Conservation (phyloP, 1,140 invertebrate species). For the Solenopsis fugax region DNA sequence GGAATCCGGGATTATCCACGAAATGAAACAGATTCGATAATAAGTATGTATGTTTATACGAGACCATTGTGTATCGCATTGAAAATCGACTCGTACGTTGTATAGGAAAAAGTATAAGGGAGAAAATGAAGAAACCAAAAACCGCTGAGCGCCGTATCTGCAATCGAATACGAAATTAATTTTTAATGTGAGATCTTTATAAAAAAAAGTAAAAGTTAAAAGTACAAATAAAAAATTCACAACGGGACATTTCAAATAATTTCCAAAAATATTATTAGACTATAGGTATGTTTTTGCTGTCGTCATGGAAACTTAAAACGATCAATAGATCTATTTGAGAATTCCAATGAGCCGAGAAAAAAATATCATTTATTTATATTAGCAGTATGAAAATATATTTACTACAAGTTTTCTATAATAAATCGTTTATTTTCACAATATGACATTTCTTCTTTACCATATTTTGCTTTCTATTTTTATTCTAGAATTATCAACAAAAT, state of each 20-base stretch:
- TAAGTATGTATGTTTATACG: conserved; percentile 65
- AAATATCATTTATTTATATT: background rate
- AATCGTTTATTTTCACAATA: background rate
- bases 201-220: background rate
- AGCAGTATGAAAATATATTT: background rate
- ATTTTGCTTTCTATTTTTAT: conserved; percentile 3
- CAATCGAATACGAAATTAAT: conserved; percentile 4
- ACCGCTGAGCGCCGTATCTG: conserved; percentile 1
- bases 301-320: background rate
- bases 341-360: background rate
- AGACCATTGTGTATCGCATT: conserved; percentile 19
- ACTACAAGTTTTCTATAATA: background rate
- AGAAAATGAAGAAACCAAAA: conserved; percentile 17
- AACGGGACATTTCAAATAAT: background rate
- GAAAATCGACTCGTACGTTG: background rate
- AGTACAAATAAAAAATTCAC: background rate
- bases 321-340: background rate
- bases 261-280: background rate
- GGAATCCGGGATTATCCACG: conserved; percentile 70
- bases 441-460: background rate
- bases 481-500: background rate
- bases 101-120: background rate
- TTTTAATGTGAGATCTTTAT: conserved; percentile 3
- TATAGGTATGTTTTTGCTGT: background rate
- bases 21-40: conserved; percentile 72